Conservation (phyloP, 2,113 vertebrate species). For the Andinoacara biseriatus region DNA sequence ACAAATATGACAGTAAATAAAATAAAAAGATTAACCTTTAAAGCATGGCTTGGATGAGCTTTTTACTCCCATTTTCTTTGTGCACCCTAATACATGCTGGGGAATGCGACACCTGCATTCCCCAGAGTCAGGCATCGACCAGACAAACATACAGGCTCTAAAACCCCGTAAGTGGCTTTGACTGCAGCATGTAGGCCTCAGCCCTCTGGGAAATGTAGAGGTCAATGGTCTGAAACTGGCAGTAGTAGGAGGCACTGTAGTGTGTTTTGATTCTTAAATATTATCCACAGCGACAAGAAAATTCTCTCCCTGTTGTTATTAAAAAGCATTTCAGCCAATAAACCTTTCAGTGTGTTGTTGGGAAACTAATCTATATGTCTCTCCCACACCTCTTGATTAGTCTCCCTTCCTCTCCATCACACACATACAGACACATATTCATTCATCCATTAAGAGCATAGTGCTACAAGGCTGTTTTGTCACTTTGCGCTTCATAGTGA, state of each 20-base stretch:
- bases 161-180: conserved; percentile 66
- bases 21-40: not conserved
- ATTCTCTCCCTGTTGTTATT: conserved; percentile 12
- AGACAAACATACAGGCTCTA: conserved; percentile 65
- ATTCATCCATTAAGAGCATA: conserved; percentile 56
- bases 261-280: conserved; percentile 45
- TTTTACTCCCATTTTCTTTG: not conserved
- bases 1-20: not conserved
- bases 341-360: conserved; percentile 25
- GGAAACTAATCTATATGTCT: conserved; percentile 14
- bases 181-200: conserved; percentile 36
- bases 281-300: not conserved
- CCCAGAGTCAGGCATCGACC: conserved; percentile 54
- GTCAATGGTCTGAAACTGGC: conserved; percentile 44
- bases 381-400: conserved; percentile 30
- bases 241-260: not conserved
- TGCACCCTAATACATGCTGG: not conserved
- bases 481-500: conserved; percentile 52
- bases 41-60: not conserved
- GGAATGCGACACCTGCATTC: conserved; percentile 51
- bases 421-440: conserved; percentile 17
- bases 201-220: conserved; percentile 51
- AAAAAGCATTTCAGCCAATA: conserved; percentile 30
- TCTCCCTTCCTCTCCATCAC: conserved; percentile 7
- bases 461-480: conserved; percentile 60